phyloP scores from a whole-genome alignment of 30 jellyfish, hydroid and myxozoan genomes.

The Hydractinia symbiolongicarpus region DNA sequence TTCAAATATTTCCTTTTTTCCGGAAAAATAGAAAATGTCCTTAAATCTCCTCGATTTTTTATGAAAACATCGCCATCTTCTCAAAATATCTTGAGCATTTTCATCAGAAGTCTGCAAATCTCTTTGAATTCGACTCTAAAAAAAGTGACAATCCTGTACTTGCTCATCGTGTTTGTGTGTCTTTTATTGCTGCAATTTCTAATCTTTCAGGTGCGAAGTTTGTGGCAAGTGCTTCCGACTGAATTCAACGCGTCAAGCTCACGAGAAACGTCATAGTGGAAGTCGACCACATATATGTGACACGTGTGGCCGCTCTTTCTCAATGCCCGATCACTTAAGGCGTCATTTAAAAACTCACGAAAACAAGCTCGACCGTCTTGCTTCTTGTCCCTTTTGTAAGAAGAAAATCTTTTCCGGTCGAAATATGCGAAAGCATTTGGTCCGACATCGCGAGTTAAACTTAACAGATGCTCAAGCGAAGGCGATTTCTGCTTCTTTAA shows the following conservation, averaged over 20 bases:
- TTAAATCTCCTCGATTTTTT: too few relatives aligned
- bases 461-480: slow-evolving; percentile 35
- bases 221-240: slow-evolving; percentile 77
- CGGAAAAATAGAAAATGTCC: too few relatives aligned
- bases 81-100: too few relatives aligned
- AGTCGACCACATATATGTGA: slow-evolving; percentile 52
- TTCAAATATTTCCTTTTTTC: too few relatives aligned
- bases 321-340: slow-evolving; percentile 56
- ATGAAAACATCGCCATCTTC: too few relatives aligned
- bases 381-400: slow-evolving; percentile 70
- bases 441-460: slow-evolving; percentile 48
- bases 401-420: slow-evolving; percentile 64
- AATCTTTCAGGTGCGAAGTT: slow-evolving; percentile 51
- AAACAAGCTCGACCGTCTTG: slow-evolving; percentile 47
- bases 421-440: slow-evolving; percentile 59
- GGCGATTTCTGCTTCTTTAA: slow-evolving; percentile 24
- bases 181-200: not conserved
- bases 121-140: too few relatives aligned
- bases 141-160: too few relatives aligned
- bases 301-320: slow-evolving; percentile 62
- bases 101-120: too few relatives aligned
- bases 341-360: slow-evolving; percentile 67
- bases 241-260: slow-evolving; percentile 59
- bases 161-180: not conserved
- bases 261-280: slow-evolving; percentile 52